phyloP scores from a whole-genome alignment of 2,888 invertebrate genomes.

The Nysson spinosus region DNA sequence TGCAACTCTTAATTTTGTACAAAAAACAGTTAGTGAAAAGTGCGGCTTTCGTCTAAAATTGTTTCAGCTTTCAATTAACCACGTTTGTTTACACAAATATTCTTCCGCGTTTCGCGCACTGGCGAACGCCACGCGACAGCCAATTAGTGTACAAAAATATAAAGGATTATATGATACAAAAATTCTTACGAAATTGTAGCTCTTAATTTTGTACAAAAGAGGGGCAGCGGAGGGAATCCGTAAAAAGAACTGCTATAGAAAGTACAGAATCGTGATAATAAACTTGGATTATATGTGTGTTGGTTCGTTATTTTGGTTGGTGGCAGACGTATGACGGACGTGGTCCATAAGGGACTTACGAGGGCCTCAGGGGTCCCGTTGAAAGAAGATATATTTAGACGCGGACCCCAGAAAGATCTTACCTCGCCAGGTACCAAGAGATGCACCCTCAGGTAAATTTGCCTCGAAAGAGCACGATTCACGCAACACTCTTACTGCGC shows the following conservation, averaged over 20 bases:
- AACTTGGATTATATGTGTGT: neutral
- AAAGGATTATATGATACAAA: too few relatives aligned
- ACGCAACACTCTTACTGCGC: slow-evolving; percentile 3
- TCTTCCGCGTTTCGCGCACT: neutral
- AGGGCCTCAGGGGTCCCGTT: slow-evolving; percentile 42
- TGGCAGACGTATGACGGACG: slow-evolving; percentile 62
- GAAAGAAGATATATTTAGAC: slow-evolving; percentile 60
- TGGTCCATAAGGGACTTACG: slow-evolving; percentile 48
- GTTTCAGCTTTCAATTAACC: too few relatives aligned
- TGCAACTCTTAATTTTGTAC: too few relatives aligned
- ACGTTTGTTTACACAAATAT: too few relatives aligned
- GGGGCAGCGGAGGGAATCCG: neutral
- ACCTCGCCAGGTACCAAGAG: slow-evolving; percentile 15
- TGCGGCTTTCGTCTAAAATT: too few relatives aligned
- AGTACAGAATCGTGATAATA: neutral
- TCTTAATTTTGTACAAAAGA: too few relatives aligned
- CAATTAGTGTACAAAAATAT: too few relatives aligned
- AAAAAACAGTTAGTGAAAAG: too few relatives aligned
- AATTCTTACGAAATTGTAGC: too few relatives aligned
- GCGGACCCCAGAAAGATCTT: slow-evolving; percentile 25
- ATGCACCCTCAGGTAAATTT: slow-evolving; percentile 29
- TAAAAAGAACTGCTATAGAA: neutral
- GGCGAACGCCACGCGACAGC: too few relatives aligned
- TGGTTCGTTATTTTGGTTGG: slow-evolving; percentile 60
- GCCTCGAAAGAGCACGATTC: slow-evolving; percentile 20